These are phyloP conservation scores for Sciaenops ocellatus DNA, from an alignment of 2,797 vertebrate species.

Conservation along the genomic window DNA sequence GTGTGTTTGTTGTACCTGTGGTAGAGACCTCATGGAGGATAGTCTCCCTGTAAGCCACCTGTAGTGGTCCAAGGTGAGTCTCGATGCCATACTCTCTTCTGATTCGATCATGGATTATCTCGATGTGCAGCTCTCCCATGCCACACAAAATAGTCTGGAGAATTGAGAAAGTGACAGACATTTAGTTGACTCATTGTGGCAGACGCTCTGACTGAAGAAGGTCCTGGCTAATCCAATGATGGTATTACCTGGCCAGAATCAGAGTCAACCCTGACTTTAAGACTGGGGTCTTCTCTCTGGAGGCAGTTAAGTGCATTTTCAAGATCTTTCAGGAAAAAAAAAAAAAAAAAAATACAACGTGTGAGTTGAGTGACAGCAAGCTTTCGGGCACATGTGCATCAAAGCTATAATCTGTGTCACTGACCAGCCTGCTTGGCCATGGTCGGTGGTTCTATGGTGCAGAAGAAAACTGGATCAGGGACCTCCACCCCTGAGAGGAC, in stretches of 20 bases:
- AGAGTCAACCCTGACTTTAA: constrained; percentile 93
- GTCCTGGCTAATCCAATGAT: background rate
- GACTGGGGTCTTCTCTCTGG: constrained; percentile 97
- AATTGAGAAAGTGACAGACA: background rate
- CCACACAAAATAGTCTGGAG: constrained; percentile 94
- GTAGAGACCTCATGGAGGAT: constrained; percentile 84
- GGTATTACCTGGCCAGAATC: constrained; percentile 94
- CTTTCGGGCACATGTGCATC: background rate
- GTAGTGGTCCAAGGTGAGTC: constrained; percentile 94
- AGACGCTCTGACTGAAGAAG: background rate
- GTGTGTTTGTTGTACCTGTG: constrained; percentile 79
- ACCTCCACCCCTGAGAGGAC: constrained; percentile 94
- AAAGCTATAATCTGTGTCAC: constrained; percentile 11
- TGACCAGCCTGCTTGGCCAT: constrained; percentile 92
- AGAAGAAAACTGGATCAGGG: constrained; percentile 98
- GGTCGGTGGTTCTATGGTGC: constrained; percentile 96
- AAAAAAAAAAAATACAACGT: background rate
- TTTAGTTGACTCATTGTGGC: background rate
- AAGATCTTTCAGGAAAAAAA: constrained; percentile 85
- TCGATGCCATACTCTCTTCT: constrained; percentile 93
- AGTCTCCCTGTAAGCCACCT: constrained; percentile 96
- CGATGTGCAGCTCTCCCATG: constrained; percentile 98
- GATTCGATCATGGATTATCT: constrained; percentile 97
- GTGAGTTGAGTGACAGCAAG: background rate
- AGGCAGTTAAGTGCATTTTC: constrained; percentile 93